Conservation (phyloP, 2,113 vertebrate species). For the Octodon degus region DNA sequence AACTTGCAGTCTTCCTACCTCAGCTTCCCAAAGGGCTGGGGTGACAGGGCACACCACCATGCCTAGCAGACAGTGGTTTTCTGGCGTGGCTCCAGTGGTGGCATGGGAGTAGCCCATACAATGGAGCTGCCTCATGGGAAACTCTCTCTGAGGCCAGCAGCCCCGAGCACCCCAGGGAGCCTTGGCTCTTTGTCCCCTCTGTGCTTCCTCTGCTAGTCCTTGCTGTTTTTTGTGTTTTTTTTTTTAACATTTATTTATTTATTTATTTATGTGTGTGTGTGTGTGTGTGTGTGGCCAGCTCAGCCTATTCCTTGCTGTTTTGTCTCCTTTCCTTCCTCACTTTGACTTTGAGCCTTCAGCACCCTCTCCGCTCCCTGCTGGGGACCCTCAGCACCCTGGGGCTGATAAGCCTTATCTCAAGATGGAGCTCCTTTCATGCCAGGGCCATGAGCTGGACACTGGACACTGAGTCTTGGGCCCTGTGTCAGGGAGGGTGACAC, state of each 20-base stretch:
- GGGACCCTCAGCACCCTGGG: background rate
- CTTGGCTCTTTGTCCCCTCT: background rate
- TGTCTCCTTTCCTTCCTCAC: background rate
- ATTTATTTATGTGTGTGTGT: too few species aligned
- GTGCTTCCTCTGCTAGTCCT: background rate
- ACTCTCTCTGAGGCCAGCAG: background rate
- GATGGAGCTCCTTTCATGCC: background rate
- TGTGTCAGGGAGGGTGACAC: background rate
- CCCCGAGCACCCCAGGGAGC: background rate
- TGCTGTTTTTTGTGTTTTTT: too few species aligned
- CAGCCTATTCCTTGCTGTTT: background rate
- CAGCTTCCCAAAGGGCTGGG: background rate
- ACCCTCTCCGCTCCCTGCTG: background rate
- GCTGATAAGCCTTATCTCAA: background rate
- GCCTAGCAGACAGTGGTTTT: background rate
- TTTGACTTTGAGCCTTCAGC: background rate
- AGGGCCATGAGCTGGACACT: rapidly evolving
- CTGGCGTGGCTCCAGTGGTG: background rate
- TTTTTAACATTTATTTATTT: too few species aligned
- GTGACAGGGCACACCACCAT: background rate
- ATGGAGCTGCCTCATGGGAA: rapidly evolving
- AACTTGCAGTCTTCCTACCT: background rate
- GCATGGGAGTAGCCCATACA: background rate
- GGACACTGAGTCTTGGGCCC: background rate
- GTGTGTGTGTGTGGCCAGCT: too few species aligned